Base-by-base conservation (phyloP, 2,797 vertebrate genomes). In the Amniataba percoides region DNA sequence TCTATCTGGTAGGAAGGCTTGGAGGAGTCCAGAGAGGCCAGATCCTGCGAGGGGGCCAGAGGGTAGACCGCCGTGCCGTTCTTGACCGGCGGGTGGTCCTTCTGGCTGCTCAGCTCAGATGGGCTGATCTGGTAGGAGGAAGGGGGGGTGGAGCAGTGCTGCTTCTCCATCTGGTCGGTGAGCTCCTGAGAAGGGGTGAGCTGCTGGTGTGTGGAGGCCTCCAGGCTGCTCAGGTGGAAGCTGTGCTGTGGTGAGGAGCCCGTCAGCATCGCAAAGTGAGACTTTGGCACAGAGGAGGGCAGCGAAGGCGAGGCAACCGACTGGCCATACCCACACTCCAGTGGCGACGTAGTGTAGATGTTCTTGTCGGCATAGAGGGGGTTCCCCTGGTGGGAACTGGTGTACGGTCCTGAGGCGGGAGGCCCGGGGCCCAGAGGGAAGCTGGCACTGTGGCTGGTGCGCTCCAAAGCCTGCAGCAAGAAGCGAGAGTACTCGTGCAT, bases 121-220 rank as follows among this genome's bases (percentile, higher is more conserved):
- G 91, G 96, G 95, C 84, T 96, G 13, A 98, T 95, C 95, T 97
- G 97, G 94, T 98, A 99, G 89, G 94, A 95, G 27, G 94, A 89
- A 7, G 93, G 92, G 18, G 93, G 89, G 0, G 92, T 91, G 79
- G 92, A 86, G 83, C 92, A 88, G 91, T 97, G 95, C 92, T 97
- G 97, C 1, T 98, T 97, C 90, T 99, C 98, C 78, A 98, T 96
- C 95, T 99, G 97, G 82, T 99, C 98, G 27, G 96, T 98, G 86
- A 99, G 96, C 96, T 99, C 98, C 96, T 99, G 98, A 80, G 98
- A 99, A 55, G 98, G 98, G 84, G 98, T 99, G 94, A 99, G 95
- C 95, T 99, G 98, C 95, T 99, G 98, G 96, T 98, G 97, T 10
- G 95, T 86, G 78, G 97, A 84, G 71, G 96, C 93, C 88, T 99